Base-by-base conservation (phyloP, 2,797 vertebrate genomes). In the Channallabes apus region DNA sequence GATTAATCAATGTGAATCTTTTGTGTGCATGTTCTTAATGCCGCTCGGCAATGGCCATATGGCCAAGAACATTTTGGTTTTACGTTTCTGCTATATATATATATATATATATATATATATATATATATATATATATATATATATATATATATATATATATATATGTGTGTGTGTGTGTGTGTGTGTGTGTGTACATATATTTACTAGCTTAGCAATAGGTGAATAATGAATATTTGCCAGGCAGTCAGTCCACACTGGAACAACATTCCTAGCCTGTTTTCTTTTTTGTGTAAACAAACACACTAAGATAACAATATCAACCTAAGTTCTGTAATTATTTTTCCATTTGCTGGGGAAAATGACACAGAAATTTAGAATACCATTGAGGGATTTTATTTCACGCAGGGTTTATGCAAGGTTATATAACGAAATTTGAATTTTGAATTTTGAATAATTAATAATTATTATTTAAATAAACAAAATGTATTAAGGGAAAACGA, bases 211-310 rank as follows among this genome's bases (percentile, higher is more conserved):
- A 81, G n/a, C 84, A 87, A 87, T 87, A 46, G 80, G 82, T 80
- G 46, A 80, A 61, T 76, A n/a, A 77, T 68, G 32, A 82, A 82
- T 32, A 8, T 11, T 41, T 59, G 41, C 20, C 56, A 71, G 24
- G 22, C 62, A 87, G 71, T 85, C 58, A 72, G 29, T 71, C 54
- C 71, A 58, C 46, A 62, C 22, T 84, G 61, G 27, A 82, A 88
- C 80, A 89, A 88, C 83, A 89, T 71, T 86, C 84, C 61, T 82
- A 62, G 77, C 41, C 58, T 84, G 81, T 80, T 88, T 87, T 84
- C 61, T 51, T 46, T 51, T 58, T 22, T 14, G 58, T 89, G 84
- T 84, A 89, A 85, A 56, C 76, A 89, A 85, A 89, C 83, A 88
- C 65, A 61, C 79, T 82, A 20, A n/a, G 35, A 82, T 51, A 83